These are phyloP conservation scores for Sarcophaga peregrina DNA, from an alignment of 1,140 invertebrate genomes.

Conservation along the genomic window DNA sequence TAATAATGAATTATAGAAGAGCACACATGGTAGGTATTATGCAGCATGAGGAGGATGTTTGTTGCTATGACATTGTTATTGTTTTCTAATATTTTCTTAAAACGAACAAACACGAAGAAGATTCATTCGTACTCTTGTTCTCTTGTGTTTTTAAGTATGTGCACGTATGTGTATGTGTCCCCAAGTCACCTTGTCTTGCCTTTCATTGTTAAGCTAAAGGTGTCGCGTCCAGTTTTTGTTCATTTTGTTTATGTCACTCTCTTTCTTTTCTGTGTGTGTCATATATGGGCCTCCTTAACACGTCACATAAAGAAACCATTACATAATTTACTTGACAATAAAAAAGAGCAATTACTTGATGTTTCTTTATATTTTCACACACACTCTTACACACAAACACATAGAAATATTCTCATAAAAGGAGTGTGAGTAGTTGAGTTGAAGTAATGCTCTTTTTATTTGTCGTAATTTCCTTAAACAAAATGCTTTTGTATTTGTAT, in stretches of 20 bases:
- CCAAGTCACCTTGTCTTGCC: background rate
- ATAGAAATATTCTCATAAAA: background rate
- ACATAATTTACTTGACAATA: background rate
- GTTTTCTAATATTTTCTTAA: no score
- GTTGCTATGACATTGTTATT: no score
- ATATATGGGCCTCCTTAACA: background rate
- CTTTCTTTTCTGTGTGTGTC: no score
- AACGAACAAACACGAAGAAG: no score
- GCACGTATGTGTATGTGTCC: background rate
- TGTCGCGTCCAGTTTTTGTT: background rate
- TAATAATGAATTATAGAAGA: no score
- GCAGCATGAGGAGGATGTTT: no score
- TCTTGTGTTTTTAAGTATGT: no score
- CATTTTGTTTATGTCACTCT: background rate
- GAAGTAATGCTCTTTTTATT: background rate
- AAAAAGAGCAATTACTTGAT: conserved; percentile 7
- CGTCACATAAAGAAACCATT: background rate
- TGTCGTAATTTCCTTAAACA: background rate
- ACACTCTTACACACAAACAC: background rate
- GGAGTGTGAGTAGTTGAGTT: background rate
- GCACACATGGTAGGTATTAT: no score
- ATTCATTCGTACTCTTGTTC: no score
- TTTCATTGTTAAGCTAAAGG: background rate
- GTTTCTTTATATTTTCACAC: background rate
- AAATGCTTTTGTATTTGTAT: background rate